Base-by-base conservation (phyloP, 2,888 invertebrate genomes). In the Lypha dubia region DNA sequence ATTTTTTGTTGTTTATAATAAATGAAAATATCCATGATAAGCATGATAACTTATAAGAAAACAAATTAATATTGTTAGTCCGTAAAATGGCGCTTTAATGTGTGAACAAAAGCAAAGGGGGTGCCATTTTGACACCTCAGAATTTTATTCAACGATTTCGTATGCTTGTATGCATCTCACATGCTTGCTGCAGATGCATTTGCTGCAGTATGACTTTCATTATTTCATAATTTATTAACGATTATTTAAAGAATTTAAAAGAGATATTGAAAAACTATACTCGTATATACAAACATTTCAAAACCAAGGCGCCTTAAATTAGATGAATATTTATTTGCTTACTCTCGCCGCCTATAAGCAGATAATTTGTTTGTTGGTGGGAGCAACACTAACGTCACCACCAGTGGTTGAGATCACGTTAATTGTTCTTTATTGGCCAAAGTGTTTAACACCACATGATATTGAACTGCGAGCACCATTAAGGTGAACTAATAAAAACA, bases 401-500 rank as follows among this genome's bases (percentile, higher is more conserved):
- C 17, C 28, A 28, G 44, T 51, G 41, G 15, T 49, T 35, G 56
- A 20, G 24, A 51, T 58, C 35, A 13, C 1, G 38, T 60, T 60
- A 58, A 35, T 17, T 35, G 53, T 44, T 53, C 20, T 46, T 62
- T 74, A 60, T 73, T 74, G 49, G 81, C 15, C 20, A 71, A 58
- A 58, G 49, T 41, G 51, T 58, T 80, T 81, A 68, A 68, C 80
- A 56, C 84, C 49, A 35, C 80, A 63, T 44, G 67, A 79, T 81
- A 71, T 60, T 58, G 24, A 35, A 38, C 9, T n/a, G 62, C 9
- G 1, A 44, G 44, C 38, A 60, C 67, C 20, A 60, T 82, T 83
- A 79, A 75, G 63, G 62, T 76, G 76, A 63, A 75, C 73, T 51
- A 77, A 84, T 77, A 56, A 82, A 73, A 86, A 86, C 79, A 87